Evolutionary conservation across 2,888 invertebrate species (phyloP), one percentile per base, ranked within the genome.

Genomic region (Drosophila kuntzei): DNA sequence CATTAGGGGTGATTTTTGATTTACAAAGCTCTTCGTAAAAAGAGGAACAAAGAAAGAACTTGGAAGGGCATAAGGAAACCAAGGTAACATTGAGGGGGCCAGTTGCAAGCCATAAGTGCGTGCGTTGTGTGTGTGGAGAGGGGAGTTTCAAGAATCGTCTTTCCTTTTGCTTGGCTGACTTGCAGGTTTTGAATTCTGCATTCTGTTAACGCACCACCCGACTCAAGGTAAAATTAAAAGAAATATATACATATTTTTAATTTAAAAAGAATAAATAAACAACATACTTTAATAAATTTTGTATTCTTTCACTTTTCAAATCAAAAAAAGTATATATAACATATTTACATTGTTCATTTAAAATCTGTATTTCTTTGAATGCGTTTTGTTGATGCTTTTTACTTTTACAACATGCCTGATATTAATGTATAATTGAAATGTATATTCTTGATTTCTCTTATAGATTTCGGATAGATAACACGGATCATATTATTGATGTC

Each of bases 401-500:
- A 27, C 8, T 27, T 25, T 4, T 6, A 25, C 7, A 32, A 12
- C 3, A 14, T n/a, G 7, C 2, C n/a, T 36, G 11, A 32, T 39
- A 18, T 44, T 5, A 29, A 11, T 6, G 14, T 46, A 11, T 46
- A 11, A 2, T 16, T 5, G 11, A 25, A 16, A 25, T 6, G 3
- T 11, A 1, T 16, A 8, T 29, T 14, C 9, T 29, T 27, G 12
- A 27, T 37, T 29, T 9, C 18, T 18, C 29, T 37, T 29, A 29
- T 16, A 62, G 92, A 95, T 98, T 98, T 94, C 96, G 98, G 93
- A 98, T 98, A 95, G 98, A 98, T 94, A 98, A 98, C 93, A 98
- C 98, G 50, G 98, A 98, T 93, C 98, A 98, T 93, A 97, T 98
- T 93, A 98, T 98, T 92, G 98, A 98, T 93, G 96, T 98, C 89